Evolutionary conservation across 2,797 vertebrate genomes (phyloP).

Genomic region (Malacoctenus gilli): DNA sequence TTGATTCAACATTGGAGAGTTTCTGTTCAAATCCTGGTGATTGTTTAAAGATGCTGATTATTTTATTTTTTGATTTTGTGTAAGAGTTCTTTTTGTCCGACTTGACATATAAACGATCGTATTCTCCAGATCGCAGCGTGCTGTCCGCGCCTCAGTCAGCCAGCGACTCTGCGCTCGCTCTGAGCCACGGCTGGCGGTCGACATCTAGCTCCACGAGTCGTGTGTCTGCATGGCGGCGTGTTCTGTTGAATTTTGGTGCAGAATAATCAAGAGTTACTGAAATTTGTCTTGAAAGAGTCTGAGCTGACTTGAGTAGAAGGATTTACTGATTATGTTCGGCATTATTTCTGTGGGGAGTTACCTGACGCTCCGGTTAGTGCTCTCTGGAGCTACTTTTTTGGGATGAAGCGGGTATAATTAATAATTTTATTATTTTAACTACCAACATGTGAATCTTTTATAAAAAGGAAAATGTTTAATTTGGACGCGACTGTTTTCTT

Average conservation of each 20-base stretch:
- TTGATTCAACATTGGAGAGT: conserved; percentile 5
- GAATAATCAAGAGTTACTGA: conserved; percentile 20
- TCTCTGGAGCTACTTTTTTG: conserved; percentile 19
- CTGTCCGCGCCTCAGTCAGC: too few species aligned
- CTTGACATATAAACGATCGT: too few species aligned
- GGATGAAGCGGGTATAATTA: conserved; percentile 60
- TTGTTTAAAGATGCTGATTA: conserved; percentile 7
- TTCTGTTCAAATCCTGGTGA: neutral
- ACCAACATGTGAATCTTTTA: conserved; percentile 61
- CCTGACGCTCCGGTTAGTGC: conserved; percentile 15
- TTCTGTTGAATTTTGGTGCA: conserved; percentile 11
- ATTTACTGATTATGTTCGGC: too few species aligned
- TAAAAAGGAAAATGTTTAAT: conserved; percentile 46
- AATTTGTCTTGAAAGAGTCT: conserved; percentile 7
- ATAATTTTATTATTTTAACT: conserved; percentile 59
- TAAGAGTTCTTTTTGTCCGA: conserved; percentile 22
- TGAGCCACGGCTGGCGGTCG: conserved; percentile 18
- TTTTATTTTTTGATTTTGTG: conserved; percentile 8
- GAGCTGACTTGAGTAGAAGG: conserved; percentile 8
- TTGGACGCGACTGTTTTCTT: conserved; percentile 15
- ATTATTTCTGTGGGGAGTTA: conserved; percentile 19
- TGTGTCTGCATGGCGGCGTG: conserved; percentile 10
- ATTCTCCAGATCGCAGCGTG: too few species aligned
- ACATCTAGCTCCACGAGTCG: conserved; percentile 5
- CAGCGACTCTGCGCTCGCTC: too few species aligned